A percentile compares a stretch with the other conserved stretches of the same genome.
phyloP scores from a whole-genome alignment of 2,888 invertebrate genomes.

The Branchellion lobata region DNA sequence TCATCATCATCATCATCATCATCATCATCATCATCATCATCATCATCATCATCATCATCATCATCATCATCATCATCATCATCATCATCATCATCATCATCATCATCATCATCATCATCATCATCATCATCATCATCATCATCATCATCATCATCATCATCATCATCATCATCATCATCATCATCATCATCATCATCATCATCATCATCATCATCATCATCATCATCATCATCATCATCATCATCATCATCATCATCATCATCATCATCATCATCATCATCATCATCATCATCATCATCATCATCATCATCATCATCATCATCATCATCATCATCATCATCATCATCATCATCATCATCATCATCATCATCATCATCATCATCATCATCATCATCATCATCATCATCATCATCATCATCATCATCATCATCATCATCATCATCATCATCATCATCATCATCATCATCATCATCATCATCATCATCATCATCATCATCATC shows the following conservation, averaged over 20 bases:
- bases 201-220: constrained; percentile 8
- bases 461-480: constrained; percentile 35
- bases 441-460: constrained; percentile 13
- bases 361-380: constrained; percentile 32
- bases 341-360: constrained; percentile 19
- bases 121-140: not conserved
- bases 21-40: not conserved
- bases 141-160: constrained; percentile 14
- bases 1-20: constrained; percentile 20
- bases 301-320: constrained; percentile 8
- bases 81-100: constrained; percentile 31
- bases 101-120: constrained; percentile 13
- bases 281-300: constrained; percentile 24
- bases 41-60: constrained; percentile 14
- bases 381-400: constrained; percentile 21
- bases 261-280: constrained; percentile 30
- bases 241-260: constrained; percentile 17
- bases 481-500: constrained; percentile 20
- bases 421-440: constrained; percentile 8
- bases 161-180: constrained; percentile 24
- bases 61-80: constrained; percentile 17
- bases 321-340: not conserved
- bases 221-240: not conserved
- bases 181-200: constrained; percentile 30
- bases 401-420: not conserved